phyloP scores from a whole-genome alignment of 2,797 vertebrate species.

The Ctenochaetus hawaiiensis region DNA sequence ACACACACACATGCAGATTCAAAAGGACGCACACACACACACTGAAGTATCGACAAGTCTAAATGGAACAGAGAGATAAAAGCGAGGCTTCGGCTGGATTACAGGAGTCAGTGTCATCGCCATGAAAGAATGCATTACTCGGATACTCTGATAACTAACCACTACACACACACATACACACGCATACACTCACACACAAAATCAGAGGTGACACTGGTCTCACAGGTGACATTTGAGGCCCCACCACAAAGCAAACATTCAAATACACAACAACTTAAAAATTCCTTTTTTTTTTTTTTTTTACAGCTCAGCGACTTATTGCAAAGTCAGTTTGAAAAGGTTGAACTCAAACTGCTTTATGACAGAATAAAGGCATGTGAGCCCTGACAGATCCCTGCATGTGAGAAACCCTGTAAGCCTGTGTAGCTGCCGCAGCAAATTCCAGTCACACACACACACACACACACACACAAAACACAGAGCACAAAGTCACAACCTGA shows the following conservation, averaged over 20 bases:
- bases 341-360: conserved; percentile 38
- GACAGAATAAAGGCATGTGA: conserved; percentile 34
- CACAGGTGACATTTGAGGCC: conserved; percentile 6
- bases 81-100: conserved; percentile 52
- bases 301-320: conserved; percentile 33
- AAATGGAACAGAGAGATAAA: conserved; percentile 57
- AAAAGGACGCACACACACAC: conserved; percentile 10
- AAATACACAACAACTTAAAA: conserved; percentile 36
- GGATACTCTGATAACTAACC: conserved; percentile 31
- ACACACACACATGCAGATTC: background rate
- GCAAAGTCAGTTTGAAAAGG: conserved; percentile 41
- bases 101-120: conserved; percentile 49
- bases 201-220: background rate
- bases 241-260: conserved; percentile 37
- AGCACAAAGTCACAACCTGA: background rate
- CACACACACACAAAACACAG: background rate
- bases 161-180: conserved; percentile 16
- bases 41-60: conserved; percentile 28
- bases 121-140: conserved; percentile 57
- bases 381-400: conserved; percentile 26
- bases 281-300: conserved; percentile 35
- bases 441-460: conserved; percentile 14
- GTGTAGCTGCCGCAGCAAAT: conserved; percentile 45
- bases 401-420: conserved; percentile 21
- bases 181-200: background rate